Base-by-base conservation (phyloP, 2,888 invertebrate species). In the Athrips mouffetella region DNA sequence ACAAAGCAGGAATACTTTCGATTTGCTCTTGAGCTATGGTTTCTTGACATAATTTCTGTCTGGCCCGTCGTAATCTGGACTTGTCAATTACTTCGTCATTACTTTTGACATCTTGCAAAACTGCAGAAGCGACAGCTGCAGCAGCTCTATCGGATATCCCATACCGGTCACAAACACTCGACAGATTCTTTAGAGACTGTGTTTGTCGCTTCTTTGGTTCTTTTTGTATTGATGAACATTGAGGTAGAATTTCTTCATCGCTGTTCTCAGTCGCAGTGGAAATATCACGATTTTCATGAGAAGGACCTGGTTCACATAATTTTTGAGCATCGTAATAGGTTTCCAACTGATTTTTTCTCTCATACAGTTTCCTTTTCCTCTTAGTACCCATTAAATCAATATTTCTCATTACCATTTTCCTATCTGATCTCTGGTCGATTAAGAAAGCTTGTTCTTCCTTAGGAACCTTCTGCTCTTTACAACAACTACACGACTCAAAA, bases 121-220 rank as follows among this genome's bases (percentile, higher is more conserved):
- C 51, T 20, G 51, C 41, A 33, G 53, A 53, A 10, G 48, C 52
- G 37, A 54, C 49, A 1, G 54, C 54, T 44, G 55, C 54, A 25
- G 40, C 58, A 16, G 58, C 52, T 44, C 54, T 48, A 29, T 57
- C 53, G 3, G 57, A 57, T 31, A 57, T 40, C 33, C 54, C 58
- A 47, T 52, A 55, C 11, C 55, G 49, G 30, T 58, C 58, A 37
- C 53, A 55, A 6, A 49, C 35, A n/a, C 27, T 29, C 49, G n/a
- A 48, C 50, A 33, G n/a, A n/a, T n/a, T n/a, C n/a, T n/a, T n/a
- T n/a, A n/a, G n/a, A n/a, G n/a, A n/a, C n/a, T n/a, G n/a, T n/a
- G n/a, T n/a, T n/a, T n/a, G n/a, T n/a, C n/a, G n/a, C n/a, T n/a
- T n/a, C n/a, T n/a, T n/a, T n/a, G n/a, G n/a, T n/a, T n/a, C n/a